phyloP scores from a whole-genome alignment of 2,797 vertebrate species.

The Macropodus opercularis region DNA sequence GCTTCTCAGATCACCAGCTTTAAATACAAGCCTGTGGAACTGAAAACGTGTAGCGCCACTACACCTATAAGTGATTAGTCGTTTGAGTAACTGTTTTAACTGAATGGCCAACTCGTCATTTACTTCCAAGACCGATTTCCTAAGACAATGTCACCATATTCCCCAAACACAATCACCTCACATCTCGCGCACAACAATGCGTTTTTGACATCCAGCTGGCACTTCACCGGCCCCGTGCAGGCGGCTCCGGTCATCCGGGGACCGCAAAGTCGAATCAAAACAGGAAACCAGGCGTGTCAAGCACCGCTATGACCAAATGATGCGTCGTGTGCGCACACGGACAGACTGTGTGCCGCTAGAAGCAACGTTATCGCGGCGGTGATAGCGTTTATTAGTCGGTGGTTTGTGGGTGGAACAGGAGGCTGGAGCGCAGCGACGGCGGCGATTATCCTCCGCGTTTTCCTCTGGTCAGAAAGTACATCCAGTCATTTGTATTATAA shows the following conservation, averaged over 20 bases:
- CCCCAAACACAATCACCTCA: not conserved
- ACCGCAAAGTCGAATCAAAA: constrained; percentile 27
- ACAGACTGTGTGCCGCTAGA: constrained; percentile 4
- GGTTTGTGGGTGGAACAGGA: constrained; percentile 6
- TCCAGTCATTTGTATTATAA: constrained; percentile 51
- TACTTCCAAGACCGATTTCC: no score
- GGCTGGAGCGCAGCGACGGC: constrained; percentile 12
- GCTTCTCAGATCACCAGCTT: constrained; percentile 12
- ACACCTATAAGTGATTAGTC: constrained; percentile 12
- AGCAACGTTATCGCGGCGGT: constrained; percentile 18
- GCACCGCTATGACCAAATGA: constrained; percentile 1
- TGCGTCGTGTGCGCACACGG: constrained; percentile 2
- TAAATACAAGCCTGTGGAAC: not conserved
- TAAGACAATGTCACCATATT: no score
- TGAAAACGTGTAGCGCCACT: not conserved
- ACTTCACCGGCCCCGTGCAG: not conserved
- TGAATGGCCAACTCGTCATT: no score
- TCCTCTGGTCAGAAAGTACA: constrained; percentile 33
- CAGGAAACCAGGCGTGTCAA: constrained; percentile 31
- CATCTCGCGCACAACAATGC: no score
- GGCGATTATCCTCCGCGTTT: constrained; percentile 22
- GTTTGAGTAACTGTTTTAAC: constrained; percentile 19
- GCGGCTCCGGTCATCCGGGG: constrained; percentile 12
- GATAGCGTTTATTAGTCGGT: constrained; percentile 44
- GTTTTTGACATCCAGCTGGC: not conserved